Percentiles rank a stretch among this genome's conserved stretches.
These are phyloP conservation scores for Leucopternis melanops DNA, from an alignment of 2,113 vertebrate genomes.

Conservation along the genomic window DNA sequence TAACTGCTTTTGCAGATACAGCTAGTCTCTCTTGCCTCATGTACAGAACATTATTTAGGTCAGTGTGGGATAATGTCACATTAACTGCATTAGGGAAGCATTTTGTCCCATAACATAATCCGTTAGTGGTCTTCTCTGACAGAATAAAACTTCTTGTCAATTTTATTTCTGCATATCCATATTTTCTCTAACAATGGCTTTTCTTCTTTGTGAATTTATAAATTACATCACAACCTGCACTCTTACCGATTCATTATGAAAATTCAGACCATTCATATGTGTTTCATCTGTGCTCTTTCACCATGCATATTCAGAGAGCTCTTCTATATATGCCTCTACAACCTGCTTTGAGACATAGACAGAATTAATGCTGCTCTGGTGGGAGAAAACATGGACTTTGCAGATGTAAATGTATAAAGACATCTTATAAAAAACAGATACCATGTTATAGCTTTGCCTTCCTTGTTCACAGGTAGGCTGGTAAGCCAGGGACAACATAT, in stretches of 20 bases:
- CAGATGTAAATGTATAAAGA: not conserved
- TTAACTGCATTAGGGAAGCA: slow-evolving; percentile 18
- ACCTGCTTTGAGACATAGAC: not conserved
- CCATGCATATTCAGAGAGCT: not conserved
- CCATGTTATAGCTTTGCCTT: not conserved
- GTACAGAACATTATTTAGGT: not conserved
- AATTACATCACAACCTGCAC: not conserved
- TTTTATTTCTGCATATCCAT: not conserved
- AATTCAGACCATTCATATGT: not conserved
- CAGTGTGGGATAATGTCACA: slow-evolving; percentile 2
- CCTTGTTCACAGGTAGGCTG: not conserved
- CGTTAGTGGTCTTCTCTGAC: not conserved
- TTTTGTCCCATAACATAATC: slow-evolving; percentile 4
- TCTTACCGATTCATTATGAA: not conserved
- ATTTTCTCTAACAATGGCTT: not conserved
- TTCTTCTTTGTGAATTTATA: not conserved
- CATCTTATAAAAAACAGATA: not conserved
- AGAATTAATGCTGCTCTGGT: not conserved
- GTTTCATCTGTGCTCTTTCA: not conserved
- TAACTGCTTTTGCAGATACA: not conserved
- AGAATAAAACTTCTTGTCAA: not conserved
- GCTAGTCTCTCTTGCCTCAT: not conserved
- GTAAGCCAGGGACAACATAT: not conserved
- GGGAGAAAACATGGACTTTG: not conserved
- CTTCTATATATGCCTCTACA: not conserved